Evolutionary conservation across 2,797 vertebrate species (phyloP).

Genomic region (Sebastolobus alascanus): DNA sequence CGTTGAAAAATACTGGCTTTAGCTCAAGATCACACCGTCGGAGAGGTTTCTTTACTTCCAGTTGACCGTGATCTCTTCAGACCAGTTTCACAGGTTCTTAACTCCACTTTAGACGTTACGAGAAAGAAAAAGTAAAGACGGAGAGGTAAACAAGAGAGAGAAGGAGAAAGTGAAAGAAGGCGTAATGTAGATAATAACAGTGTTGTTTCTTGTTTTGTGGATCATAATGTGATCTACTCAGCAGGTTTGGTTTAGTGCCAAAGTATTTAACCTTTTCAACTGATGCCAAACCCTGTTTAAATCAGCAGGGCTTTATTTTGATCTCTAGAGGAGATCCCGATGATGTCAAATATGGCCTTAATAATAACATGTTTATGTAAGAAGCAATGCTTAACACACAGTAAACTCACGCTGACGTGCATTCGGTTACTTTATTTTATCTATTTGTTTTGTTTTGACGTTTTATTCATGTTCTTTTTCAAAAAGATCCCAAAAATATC

Average conservation of each 20-base stretch:
- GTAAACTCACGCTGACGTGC: neutral
- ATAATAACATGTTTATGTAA: neutral
- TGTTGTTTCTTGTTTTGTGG: neutral
- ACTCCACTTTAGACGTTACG: neutral
- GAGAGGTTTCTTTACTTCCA: neutral
- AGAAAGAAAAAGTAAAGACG: neutral
- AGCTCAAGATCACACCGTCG: neutral
- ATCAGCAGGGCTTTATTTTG: neutral
- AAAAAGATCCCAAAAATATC: neutral
- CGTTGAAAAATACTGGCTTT: conserved; percentile 9
- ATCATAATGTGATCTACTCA: neutral
- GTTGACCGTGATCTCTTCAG: conserved; percentile 6
- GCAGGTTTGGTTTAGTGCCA: neutral
- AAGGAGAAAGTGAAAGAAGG: neutral
- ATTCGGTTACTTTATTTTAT: neutral
- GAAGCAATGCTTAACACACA: neutral
- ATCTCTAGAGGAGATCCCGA: neutral
- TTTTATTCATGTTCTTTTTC: neutral
- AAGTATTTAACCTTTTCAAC: neutral
- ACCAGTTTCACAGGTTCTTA: conserved; percentile 32
- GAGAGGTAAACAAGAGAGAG: neutral
- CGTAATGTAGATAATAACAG: neutral
- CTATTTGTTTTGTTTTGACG: neutral
- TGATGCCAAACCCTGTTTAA: neutral
- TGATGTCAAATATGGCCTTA: neutral